Base-by-base conservation (phyloP, 2,113 vertebrate genomes). In the Rallus limicola region DNA sequence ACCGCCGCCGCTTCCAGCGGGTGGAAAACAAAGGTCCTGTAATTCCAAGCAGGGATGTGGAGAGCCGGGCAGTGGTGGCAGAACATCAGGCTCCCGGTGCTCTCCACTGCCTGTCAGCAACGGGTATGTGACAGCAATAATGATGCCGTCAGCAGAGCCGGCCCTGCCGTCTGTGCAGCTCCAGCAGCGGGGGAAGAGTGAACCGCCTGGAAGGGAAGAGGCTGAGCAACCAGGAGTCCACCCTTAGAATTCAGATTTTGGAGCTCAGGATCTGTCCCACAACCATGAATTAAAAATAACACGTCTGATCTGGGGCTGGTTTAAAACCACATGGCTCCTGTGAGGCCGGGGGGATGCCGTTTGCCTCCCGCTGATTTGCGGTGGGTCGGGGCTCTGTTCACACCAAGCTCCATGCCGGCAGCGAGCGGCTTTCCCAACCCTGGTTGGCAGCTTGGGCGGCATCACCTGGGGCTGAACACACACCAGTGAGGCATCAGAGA, bases 91-190 rank as follows among this genome's bases (percentile, higher is more conserved):
- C 46, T 95, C 38, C 33, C 7, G 4, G 89, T 58, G 93, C 91
- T 93, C 84, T 65, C 78, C 82, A 9, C 13, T 6, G 75, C 93
- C 93, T 94, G 94, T 88, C 94, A 96, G 68, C 21, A 33, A 31
- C 14, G 52, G n/a, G 46, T 7, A 34, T 93, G 95, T 95, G 95
- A 95, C 94, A 97, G 94, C 94, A 93, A 56, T 72, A 92, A 76
- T 10, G 87, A 91, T 64, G 25, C 89, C 33, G 40, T 76, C 78
- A 40, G 93, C 81, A 72, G 86, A 40, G 91, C 91, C 8, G n/a
- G 83, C 74, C 83, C 86, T 8, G 81, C 91, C n/a, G 63, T 52
- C 88, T 89, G 86, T 40, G 60, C 93, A 29, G 86, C 76, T 26
- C 16, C 56, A 72, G 78, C 69, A 25, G 81, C 58, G 6, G 55